These are phyloP conservation scores for Watsonalla cultraria DNA, from an alignment of 2,888 invertebrate genomes.

Conservation along the genomic window DNA sequence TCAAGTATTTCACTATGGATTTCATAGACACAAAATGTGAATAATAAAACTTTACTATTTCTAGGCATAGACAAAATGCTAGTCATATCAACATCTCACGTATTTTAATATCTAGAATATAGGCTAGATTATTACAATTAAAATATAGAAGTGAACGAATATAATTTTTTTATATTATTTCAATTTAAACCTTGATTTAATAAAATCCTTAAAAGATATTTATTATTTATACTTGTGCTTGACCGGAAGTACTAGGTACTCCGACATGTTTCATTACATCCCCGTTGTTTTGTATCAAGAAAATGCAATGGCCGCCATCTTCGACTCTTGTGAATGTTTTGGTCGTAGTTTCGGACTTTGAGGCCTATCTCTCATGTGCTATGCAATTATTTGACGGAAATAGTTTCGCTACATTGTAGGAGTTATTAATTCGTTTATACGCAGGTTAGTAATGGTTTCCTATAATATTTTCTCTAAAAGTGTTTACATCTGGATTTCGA, in stretches of 20 bases:
- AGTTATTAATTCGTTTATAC: slow-evolving; percentile 49
- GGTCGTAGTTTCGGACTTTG: slow-evolving; percentile 77
- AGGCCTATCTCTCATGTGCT: slow-evolving; percentile 65
- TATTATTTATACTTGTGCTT: slow-evolving; percentile 11
- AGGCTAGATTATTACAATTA: neutral
- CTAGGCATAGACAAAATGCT: slow-evolving; percentile 24
- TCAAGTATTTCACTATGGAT: neutral
- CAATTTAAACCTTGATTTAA: no score
- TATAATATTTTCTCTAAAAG: slow-evolving; percentile 70
- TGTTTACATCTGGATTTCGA: slow-evolving; percentile 88
- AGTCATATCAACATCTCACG: neutral
- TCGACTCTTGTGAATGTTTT: slow-evolving; percentile 90
- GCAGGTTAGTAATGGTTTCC: slow-evolving; percentile 61
- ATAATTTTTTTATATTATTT: neutral
- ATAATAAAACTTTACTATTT: slow-evolving; percentile 8
- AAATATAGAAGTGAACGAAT: neutral
- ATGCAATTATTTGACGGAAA: slow-evolving; percentile 68
- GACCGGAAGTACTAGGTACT: slow-evolving; percentile 62
- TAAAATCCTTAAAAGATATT: neutral
- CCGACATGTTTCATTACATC: slow-evolving; percentile 70
- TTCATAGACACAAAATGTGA: slow-evolving; percentile 1
- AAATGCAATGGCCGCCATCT: slow-evolving; percentile 92
- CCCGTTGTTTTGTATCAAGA: slow-evolving; percentile 87
- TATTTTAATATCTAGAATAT: neutral
- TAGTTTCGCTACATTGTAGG: slow-evolving; percentile 61